Base-by-base conservation (phyloP, 1,140 invertebrate species). In the Araneus ventricosus region DNA sequence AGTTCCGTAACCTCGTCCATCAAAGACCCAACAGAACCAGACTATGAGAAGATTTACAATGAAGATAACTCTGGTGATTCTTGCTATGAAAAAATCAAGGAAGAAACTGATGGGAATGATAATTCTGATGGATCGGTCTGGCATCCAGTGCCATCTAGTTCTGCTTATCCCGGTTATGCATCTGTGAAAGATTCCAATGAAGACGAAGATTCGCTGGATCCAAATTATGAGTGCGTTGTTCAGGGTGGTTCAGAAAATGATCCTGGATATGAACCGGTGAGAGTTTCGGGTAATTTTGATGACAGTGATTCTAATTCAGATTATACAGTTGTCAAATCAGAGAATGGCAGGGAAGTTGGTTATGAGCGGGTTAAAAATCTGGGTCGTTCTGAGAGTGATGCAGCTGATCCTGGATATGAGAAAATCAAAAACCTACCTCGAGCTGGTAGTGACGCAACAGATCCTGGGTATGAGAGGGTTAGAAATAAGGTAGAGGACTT, bases 31-130 rank as follows among this genome's bases (percentile, higher is more conserved):
- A 27, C 70, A 27, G 93, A 93, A 61, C 93, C 93, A 30, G 89
- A 90, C 70, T 94, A 94, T 85, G 93, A 94, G 30, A 57, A 82
- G 61, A 90, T 93, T 20, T 90, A 93, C 24, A 93, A 93, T 82
- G 92, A 93, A 57, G 63, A 88, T 57, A 88, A 90, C 63, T 90
- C 80, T n/a, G 93, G 75, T 24, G 88, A 93, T 87, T 90, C 88
- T 41, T 90, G 93, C n/a, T 93, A 93, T 79, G 93, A 93, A 52
- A 90, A 93, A 79, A 90, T 93, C 22, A 90, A 90, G 59, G 93
- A 93, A 61, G 88, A 93, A 86, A 22, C 14, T 6, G 61, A 61
- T 39, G 5, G 20, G 17, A 61, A 87, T n/a, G 79, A 41, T 27
- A 6, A 8, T 24, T 34, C 61, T 8, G 22, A 22, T 27, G 27